These are phyloP conservation scores for Campylomormyrus tamandua DNA, from an alignment of 2,113 vertebrate species.

Conservation along the genomic window DNA sequence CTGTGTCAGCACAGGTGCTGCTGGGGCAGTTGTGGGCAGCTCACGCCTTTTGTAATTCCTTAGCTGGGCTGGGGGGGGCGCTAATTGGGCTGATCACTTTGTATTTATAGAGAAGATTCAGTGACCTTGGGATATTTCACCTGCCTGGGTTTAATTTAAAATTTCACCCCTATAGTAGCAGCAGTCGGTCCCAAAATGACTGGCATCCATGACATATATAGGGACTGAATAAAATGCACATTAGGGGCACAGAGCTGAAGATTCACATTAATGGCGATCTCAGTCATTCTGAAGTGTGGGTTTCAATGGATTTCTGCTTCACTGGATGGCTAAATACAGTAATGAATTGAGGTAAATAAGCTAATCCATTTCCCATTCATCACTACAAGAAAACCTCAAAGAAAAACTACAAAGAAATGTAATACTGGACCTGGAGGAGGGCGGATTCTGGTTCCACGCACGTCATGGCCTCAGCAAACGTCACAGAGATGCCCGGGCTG, in stretches of 20 bases:
- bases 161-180: neutral
- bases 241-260: neutral
- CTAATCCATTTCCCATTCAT: neutral
- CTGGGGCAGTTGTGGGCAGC: neutral
- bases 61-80: neutral
- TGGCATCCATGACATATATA: neutral
- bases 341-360: neutral
- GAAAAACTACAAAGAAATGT: neutral
- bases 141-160: neutral
- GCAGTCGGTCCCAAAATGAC: neutral
- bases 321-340: neutral
- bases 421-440: neutral
- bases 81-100: neutral
- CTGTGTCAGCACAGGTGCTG: neutral
- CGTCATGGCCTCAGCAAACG: neutral
- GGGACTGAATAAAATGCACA: neutral
- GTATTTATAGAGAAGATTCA: neutral
- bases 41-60: neutral
- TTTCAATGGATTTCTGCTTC: neutral
- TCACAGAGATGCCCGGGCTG: neutral
- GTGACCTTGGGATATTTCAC: neutral
- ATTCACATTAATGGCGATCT: neutral
- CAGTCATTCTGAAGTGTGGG: neutral
- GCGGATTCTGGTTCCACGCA: neutral
- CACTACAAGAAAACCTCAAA: neutral